Percentiles rank a stretch among this genome's conserved stretches.
phyloP scores from a whole-genome alignment of 2,797 vertebrate genomes.

The Chiroxiphia lanceolata region DNA sequence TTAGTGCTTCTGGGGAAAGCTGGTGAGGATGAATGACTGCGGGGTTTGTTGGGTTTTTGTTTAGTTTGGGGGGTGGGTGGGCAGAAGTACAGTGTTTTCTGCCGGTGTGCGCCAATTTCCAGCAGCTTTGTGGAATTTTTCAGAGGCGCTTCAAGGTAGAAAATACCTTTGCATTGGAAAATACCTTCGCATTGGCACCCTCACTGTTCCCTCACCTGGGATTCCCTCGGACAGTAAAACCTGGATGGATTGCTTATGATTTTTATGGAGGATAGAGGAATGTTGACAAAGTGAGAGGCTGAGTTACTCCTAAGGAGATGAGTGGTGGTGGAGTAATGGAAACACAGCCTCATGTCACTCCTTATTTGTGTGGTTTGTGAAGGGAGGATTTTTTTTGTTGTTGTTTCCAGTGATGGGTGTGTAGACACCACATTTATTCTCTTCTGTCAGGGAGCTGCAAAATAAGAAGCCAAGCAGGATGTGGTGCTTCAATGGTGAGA shows the following conservation, averaged over 20 bases:
- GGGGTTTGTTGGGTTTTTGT: too few species aligned
- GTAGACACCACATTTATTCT: neutral
- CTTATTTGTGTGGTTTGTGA: neutral
- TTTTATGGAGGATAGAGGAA: neutral
- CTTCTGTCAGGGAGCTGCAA: neutral
- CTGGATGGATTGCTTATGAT: neutral
- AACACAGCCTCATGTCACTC: neutral
- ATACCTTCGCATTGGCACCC: neutral
- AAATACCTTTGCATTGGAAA: neutral
- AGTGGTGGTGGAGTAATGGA: neutral
- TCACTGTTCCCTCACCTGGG: neutral
- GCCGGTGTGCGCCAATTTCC: neutral
- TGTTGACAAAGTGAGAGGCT: neutral
- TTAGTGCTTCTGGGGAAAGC: neutral
- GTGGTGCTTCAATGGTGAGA: neutral
- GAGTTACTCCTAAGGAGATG: neutral
- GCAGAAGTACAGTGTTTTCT: neutral
- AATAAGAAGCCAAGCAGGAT: neutral
- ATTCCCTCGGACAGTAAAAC: neutral
- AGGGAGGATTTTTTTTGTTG: neutral
- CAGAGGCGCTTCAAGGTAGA: neutral
- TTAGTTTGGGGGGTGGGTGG: fast-evolving
- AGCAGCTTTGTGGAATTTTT: neutral
- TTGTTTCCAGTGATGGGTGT: neutral
- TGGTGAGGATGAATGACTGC: neutral